Evolutionary conservation across 2,888 invertebrate species (phyloP).

Genomic region (Acanthosepion esculentum): DNA sequence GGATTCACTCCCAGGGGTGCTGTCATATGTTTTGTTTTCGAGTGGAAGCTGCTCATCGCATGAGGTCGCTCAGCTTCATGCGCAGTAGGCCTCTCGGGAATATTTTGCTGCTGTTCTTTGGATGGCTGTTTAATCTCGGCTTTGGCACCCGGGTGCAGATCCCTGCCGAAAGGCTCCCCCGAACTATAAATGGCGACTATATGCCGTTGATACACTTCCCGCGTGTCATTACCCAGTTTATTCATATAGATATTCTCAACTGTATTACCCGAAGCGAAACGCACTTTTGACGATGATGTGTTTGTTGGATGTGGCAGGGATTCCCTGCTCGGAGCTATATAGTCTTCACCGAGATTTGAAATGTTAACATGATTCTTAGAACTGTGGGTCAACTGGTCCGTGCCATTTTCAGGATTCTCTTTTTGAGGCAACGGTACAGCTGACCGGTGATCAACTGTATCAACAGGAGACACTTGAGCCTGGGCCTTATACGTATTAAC

Average conservation of each 20-base stretch:
- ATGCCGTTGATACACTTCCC: neutral
- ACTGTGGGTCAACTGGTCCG: neutral
- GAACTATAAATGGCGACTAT: neutral
- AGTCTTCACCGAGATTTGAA: neutral
- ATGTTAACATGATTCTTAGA: neutral
- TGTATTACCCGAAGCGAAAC: conserved; percentile 73
- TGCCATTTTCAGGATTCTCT: neutral
- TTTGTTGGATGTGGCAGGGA: neutral
- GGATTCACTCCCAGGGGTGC: conserved; percentile 52
- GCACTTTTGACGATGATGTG: neutral
- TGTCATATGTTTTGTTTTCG: neutral
- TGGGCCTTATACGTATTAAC: neutral
- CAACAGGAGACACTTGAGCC: neutral
- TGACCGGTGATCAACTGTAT: neutral
- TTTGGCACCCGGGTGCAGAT: neutral
- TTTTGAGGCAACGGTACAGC: neutral
- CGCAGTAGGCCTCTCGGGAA: neutral
- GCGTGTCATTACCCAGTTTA: conserved; percentile 52
- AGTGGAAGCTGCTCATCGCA: neutral
- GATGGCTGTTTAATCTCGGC: neutral
- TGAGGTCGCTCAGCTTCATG: neutral
- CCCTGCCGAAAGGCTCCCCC: neutral
- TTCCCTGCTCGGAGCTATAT: neutral
- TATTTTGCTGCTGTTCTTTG: neutral
- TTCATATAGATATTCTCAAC: conserved; percentile 74